Evolutionary conservation across 2,113 vertebrate species (phyloP).

Genomic region (Scalopus aquaticus): DNA sequence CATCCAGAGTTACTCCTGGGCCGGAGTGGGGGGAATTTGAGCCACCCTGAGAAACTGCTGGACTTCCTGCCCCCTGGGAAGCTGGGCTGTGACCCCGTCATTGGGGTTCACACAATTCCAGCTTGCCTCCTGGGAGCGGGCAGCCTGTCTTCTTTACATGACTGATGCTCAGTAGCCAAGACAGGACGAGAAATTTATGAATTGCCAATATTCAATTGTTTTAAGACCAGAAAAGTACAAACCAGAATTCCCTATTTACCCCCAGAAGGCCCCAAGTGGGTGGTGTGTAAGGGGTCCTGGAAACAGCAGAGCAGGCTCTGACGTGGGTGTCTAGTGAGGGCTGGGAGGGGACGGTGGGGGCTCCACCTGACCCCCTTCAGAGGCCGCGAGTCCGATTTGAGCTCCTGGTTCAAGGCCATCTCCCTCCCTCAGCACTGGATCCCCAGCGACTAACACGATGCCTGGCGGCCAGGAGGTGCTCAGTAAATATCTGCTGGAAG

Average conservation of each 20-base stretch:
- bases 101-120: background rate
- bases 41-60: background rate
- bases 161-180: background rate
- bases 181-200: background rate
- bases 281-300: background rate
- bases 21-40: background rate
- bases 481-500: background rate
- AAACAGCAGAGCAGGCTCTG: background rate
- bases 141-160: background rate
- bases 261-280: no score
- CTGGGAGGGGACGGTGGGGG: no score
- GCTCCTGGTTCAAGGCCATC: background rate
- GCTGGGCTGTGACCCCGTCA: background rate
- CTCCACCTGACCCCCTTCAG: no score
- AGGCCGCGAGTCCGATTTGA: background rate
- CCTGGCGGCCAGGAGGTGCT: background rate
- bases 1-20: background rate
- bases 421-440: background rate
- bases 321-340: fast-evolving
- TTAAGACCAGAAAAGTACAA: background rate
- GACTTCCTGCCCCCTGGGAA: background rate
- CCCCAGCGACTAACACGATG: no score
- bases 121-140: background rate
- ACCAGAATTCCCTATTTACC: background rate
- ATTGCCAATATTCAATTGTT: background rate